Conservation (phyloP, 2,888 invertebrate species). For the Odontocerum albicorne region DNA sequence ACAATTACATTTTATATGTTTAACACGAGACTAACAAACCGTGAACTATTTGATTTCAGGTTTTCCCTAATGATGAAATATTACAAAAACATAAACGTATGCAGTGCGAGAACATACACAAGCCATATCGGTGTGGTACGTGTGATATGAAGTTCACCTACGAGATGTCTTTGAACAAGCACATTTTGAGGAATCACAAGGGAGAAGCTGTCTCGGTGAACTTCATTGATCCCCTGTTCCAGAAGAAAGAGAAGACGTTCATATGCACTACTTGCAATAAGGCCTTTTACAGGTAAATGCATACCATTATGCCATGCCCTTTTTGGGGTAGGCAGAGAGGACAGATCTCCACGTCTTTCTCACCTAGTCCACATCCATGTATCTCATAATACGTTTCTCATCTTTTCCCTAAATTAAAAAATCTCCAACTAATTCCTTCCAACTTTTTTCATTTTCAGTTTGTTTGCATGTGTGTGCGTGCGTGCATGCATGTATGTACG, state of each 20-base stretch:
- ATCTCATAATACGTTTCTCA: too few relatives aligned
- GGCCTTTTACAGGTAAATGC: conserved; percentile 60
- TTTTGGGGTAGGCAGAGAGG: too few relatives aligned
- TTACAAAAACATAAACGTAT: conserved; percentile 53
- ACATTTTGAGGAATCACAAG: conserved; percentile 49
- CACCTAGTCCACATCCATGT: too few relatives aligned
- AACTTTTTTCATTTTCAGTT: too few relatives aligned
- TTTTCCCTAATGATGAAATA: conserved; percentile 54
- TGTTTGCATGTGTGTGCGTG: too few relatives aligned
- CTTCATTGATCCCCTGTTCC: conserved; percentile 45
- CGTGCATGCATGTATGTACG: too few relatives aligned
- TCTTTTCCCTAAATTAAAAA: too few relatives aligned
- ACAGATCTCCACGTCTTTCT: too few relatives aligned
- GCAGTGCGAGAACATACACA: conserved; percentile 41
- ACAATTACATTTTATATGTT: too few relatives aligned
- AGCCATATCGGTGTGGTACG: conserved; percentile 45
- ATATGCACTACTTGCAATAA: conserved; percentile 66
- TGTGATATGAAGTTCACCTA: conserved; percentile 52
- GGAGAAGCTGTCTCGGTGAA: conserved; percentile 52
- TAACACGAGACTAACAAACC: too few relatives aligned
- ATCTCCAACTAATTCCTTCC: too few relatives aligned
- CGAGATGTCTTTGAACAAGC: conserved; percentile 54
- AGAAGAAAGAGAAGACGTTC: conserved; percentile 46
- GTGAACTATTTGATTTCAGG: conserved; percentile 36
- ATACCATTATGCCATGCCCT: too few relatives aligned